phyloP scores from a whole-genome alignment of 2,113 vertebrate genomes.

The Peromyscus polionotus region DNA sequence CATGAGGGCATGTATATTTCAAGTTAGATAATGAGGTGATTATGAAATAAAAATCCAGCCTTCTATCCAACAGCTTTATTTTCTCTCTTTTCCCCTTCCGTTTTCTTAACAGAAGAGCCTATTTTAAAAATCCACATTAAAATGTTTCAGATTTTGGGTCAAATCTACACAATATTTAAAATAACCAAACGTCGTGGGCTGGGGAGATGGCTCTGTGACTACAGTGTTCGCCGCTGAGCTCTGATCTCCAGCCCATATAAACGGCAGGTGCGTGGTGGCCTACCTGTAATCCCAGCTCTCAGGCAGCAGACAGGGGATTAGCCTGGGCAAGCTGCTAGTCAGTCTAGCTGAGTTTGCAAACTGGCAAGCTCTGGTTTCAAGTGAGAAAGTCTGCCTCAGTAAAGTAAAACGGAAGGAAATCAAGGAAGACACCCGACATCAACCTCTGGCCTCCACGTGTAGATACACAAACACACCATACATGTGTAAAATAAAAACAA shows the following conservation, averaged over 20 bases:
- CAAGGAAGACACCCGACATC: neutral
- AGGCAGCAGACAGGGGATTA: neutral
- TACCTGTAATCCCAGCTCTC: neutral
- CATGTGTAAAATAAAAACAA: neutral
- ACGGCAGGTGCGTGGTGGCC: neutral
- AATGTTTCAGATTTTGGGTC: neutral
- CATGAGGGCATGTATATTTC: neutral
- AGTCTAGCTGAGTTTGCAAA: neutral
- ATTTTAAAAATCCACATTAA: neutral
- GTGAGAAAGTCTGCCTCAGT: neutral
- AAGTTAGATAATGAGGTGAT: neutral
- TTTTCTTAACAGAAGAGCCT: neutral
- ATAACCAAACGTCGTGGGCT: neutral
- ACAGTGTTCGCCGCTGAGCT: neutral
- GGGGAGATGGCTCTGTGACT: neutral
- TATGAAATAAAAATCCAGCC: constrained; percentile 42
- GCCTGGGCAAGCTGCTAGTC: neutral
- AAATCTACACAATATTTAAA: constrained; percentile 35
- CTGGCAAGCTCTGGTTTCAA: neutral
- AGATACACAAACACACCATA: neutral
- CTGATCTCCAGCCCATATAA: neutral
- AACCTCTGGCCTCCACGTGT: neutral
- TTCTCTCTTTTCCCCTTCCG: neutral
- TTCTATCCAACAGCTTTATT: neutral
- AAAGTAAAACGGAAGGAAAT: neutral